These are phyloP conservation scores for Cepphus grylle DNA, from an alignment of 2,113 vertebrate species.

Conservation along the genomic window DNA sequence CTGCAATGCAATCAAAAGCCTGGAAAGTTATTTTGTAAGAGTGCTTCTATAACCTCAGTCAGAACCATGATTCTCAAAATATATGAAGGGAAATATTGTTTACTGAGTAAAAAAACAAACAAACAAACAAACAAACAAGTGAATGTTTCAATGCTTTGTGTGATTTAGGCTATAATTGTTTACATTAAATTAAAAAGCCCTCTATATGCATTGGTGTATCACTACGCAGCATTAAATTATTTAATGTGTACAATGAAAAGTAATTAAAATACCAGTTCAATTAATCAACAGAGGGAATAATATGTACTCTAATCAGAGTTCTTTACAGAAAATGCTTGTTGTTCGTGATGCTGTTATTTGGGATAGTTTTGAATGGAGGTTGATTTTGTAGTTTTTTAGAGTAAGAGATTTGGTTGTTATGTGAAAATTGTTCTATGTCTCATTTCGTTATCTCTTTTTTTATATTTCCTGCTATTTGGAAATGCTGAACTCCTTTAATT, in stretches of 20 bases:
- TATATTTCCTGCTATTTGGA: background rate
- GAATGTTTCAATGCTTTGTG: background rate
- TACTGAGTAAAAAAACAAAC: background rate
- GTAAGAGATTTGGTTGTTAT: background rate
- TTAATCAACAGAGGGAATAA: background rate
- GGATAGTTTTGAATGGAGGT: background rate
- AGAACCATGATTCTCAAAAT: background rate
- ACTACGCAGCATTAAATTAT: background rate
- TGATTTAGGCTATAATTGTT: background rate
- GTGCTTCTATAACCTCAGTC: background rate
- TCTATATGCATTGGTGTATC: background rate
- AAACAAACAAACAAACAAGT: no score
- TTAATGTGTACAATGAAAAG: background rate
- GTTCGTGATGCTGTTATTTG: background rate
- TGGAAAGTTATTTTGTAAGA: background rate
- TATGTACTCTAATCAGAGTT: background rate
- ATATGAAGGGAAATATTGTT: background rate
- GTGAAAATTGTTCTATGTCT: background rate
- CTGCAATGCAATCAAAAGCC: background rate
- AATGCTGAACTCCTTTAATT: background rate
- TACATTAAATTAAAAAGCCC: background rate
- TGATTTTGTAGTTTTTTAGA: background rate
- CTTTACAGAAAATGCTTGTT: background rate
- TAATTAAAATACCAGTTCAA: background rate
- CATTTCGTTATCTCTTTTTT: background rate